Evolutionary conservation across 2,888 invertebrate species (phyloP), one percentile per base, ranked within the genome.

Genomic region (Saturnia japonica): DNA sequence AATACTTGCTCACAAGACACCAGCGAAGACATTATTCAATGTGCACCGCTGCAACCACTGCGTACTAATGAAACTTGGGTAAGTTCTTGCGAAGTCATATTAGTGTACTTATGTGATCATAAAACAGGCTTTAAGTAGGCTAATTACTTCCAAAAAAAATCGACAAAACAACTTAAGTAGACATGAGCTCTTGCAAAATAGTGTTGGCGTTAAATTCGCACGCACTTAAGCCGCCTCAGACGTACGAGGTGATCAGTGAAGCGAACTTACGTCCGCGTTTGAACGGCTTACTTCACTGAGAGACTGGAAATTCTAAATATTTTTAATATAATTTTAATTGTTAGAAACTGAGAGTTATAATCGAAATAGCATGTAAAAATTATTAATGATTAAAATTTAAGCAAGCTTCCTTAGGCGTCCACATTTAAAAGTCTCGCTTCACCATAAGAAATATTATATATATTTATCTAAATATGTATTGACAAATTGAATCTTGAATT

Each of bases 1-100:
- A 34, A 1, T 22, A 62, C 12, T 8, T 28, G 22, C 66, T 42
- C 51, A 51, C 28, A 60, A 16, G n/a, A 25, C 4, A 7, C 28
- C 11, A 43, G 9, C 25, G 51, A 22, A 0, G 25, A 64, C 11
- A n/a, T 16, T 7, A 67, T 74, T 19, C 71, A 51, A 3, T 78
- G 77, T 66, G 67, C 62, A 22, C 72, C 74, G 0, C 67, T 47
- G 45, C 69, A 47, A n/a, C 68, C 68, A 14, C 57, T 77, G 28
- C 40, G 68, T 22, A 74, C 71, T 0, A 70, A 73, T 7, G 47
- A 54, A 8, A 34, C 43, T n/a, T 74, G 74, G 73, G 68, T 72
- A 25, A 71, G 68, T 34, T 34, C 6, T 34, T 34, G 6, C 34
- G 34, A 34, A 34, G 3, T 34, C 34, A 34, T 34, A 34, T 34